phyloP scores from a whole-genome alignment of 2,113 vertebrate species.

The Stegastes partitus region DNA sequence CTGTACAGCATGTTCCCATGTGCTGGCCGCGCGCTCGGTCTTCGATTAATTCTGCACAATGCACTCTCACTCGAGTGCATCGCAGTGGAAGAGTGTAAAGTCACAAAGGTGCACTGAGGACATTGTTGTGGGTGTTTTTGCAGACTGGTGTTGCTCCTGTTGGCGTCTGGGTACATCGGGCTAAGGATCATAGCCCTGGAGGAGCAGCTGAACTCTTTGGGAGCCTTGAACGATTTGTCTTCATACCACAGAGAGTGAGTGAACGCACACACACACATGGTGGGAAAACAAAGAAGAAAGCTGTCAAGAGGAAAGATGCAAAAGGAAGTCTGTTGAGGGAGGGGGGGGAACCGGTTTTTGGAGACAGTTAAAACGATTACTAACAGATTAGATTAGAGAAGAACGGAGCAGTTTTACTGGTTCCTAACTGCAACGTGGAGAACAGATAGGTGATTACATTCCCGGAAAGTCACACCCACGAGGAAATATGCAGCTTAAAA shows the following conservation, averaged over 20 bases:
- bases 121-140: constrained; percentile 4
- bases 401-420: constrained; percentile 31
- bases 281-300: no score
- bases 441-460: constrained; percentile 36
- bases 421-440: constrained; percentile 9
- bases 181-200: constrained; percentile 87
- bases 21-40: not conserved
- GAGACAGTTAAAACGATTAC: constrained; percentile 16
- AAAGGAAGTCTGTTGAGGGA: not conserved
- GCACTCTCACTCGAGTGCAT: not conserved
- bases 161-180: constrained; percentile 87
- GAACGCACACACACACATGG: not conserved
- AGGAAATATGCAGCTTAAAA: not conserved
- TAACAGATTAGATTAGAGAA: constrained; percentile 17
- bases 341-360: constrained; percentile 54
- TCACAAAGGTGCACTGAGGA: not conserved
- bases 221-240: constrained; percentile 65
- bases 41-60: not conserved
- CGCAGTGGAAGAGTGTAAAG: not conserved
- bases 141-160: constrained; percentile 85
- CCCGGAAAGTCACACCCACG: constrained; percentile 27
- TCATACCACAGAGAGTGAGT: constrained; percentile 76
- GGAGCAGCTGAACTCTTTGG: constrained; percentile 81
- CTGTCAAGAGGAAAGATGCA: not conserved
- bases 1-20: constrained; percentile 11